Evolutionary conservation across 2,888 invertebrate genomes (phyloP), one percentile per base, ranked within the genome.

Genomic region (Mechanitis messenoides): DNA sequence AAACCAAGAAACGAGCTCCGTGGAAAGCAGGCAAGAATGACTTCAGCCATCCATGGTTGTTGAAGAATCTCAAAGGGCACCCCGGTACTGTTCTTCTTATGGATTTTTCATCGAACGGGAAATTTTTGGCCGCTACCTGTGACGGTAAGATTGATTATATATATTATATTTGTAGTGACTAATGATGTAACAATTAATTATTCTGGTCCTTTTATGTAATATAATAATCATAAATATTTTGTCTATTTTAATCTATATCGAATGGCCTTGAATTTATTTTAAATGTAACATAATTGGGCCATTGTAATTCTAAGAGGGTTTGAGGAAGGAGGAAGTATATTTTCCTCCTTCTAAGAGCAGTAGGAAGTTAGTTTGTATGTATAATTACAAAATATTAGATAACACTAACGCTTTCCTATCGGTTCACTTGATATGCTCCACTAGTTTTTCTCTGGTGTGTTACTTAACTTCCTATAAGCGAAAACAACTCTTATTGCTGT

Each of bases 81-180:
- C 93, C 94, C 1, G 93, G 93, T 42, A 91, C 91, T 11, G 93
- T 97, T 55, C 86, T 94, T 31, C 93, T 94, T 74, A 92, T 96
- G 82, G 95, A 95, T 77, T 95, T 95, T 81, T 95, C 96, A 70
- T 92, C 94, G 64, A 96, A 96, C 84, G 96, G 95, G 70, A 97
- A 96, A 87, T 96, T 93, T 78, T 91, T 97, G 78, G 95, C 95
- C 65, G 94, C 95, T 64, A 94, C 95, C 77, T 94, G 94, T 73
- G 95, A 95, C 91, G 97, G 97, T 97, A 92, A 91, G 92, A 33
- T n/a, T 56, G 38, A 20, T 20, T 20, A 20, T 20, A 20, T 3
- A 47, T 47, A 38, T 45, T 56, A 47, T 33, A 53, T 56, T 28
- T 28, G 4, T 50, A 50, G 50, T 50, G 28, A 50, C 50, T 50